phyloP scores from a whole-genome alignment of 2,113 vertebrate genomes.

The Morone saxatilis region DNA sequence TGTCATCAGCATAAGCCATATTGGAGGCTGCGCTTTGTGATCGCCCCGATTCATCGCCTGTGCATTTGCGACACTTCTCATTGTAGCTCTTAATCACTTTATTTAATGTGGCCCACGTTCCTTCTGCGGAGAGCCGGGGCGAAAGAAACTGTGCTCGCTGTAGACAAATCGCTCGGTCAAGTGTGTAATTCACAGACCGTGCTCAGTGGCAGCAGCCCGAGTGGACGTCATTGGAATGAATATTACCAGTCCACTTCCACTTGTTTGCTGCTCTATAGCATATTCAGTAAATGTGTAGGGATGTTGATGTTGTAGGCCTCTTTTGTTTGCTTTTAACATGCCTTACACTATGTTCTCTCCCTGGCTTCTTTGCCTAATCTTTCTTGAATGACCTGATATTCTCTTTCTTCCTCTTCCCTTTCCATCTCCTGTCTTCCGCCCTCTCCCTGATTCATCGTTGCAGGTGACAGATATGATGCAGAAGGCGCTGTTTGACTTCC shows the following conservation, averaged over 20 bases:
- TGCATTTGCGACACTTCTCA: constrained; percentile 27
- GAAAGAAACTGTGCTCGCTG: not conserved
- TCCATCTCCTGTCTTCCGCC: constrained; percentile 58
- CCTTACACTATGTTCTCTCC: not conserved
- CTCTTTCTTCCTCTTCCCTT: constrained; percentile 41
- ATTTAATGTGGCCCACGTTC: constrained; percentile 38
- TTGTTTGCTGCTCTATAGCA: not conserved
- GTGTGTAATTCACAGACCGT: constrained; percentile 53
- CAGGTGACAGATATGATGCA: constrained; percentile 99
- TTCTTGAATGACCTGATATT: not conserved
- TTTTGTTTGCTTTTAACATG: constrained; percentile 7
- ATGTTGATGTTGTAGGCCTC: not conserved
- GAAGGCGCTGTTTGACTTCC: constrained; percentile 99
- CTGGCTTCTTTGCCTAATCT: too few species aligned
- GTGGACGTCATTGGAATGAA: constrained; percentile 23
- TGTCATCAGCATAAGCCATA: not conserved
- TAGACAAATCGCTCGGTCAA: constrained; percentile 25
- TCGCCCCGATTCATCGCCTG: constrained; percentile 48
- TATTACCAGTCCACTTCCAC: constrained; percentile 4
- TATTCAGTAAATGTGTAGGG: not conserved
- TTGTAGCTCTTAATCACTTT: constrained; percentile 47
- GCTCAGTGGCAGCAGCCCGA: constrained; percentile 10
- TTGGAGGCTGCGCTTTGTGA: not conserved
- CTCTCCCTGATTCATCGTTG: constrained; percentile 41
- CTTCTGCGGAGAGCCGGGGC: not conserved